Percentiles rank a stretch among this genome's conserved stretches.
Evolutionary conservation across 2,888 invertebrate species (phyloP).

Genomic region (Amphiduros pacificus): DNA sequence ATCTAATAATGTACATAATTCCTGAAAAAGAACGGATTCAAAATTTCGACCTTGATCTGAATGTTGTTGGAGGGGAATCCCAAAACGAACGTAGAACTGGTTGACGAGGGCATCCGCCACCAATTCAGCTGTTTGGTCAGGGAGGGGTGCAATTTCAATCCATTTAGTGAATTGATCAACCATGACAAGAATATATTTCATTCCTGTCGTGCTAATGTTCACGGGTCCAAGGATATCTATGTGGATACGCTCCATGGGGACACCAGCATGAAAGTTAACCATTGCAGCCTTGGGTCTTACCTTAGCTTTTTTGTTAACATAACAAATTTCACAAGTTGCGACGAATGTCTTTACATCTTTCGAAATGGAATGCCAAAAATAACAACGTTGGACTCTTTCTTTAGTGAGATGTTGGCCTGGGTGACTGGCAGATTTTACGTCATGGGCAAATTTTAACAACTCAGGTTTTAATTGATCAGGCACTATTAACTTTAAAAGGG

Average conservation of each 20-base stretch:
- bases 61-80: background rate
- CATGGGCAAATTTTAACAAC: background rate
- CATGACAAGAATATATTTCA: background rate
- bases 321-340: background rate
- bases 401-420: background rate
- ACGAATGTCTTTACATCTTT: background rate
- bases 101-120: background rate
- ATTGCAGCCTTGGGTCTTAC: background rate
- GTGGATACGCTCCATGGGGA: background rate
- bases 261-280: background rate
- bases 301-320: background rate
- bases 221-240: slow-evolving; percentile 2
- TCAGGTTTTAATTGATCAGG: background rate
- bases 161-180: background rate
- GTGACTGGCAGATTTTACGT: background rate
- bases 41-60: background rate
- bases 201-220: background rate
- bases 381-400: background rate
- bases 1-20: background rate
- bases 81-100: background rate
- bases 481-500: background rate
- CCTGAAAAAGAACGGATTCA: background rate
- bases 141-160: background rate
- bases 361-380: background rate
- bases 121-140: background rate